A percentile compares a stretch with the other conserved stretches of the same genome.
These are phyloP conservation scores for Cariama cristata DNA, from an alignment of 2,113 vertebrate genomes.

Conservation along the genomic window DNA sequence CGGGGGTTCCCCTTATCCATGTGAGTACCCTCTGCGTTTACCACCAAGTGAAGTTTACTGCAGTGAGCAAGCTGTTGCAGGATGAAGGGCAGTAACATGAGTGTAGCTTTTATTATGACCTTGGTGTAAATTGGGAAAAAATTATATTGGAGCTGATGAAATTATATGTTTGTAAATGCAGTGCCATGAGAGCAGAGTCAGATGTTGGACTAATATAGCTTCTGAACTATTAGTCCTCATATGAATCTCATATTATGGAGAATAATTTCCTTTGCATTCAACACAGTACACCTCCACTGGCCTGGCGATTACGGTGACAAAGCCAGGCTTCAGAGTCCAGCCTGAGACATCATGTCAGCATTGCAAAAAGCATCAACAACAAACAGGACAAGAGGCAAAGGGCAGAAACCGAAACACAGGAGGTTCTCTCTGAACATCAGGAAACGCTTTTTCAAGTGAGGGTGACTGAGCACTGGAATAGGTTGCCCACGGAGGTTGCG, in stretches of 20 bases:
- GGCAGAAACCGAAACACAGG: background rate
- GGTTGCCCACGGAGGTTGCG: background rate
- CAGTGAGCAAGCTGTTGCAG: background rate
- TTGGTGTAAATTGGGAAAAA: background rate
- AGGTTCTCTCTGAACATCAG: background rate
- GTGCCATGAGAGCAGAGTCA: background rate
- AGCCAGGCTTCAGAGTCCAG: background rate
- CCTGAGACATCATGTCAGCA: background rate
- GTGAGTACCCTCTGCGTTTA: background rate
- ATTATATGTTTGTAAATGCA: background rate
- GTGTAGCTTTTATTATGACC: background rate
- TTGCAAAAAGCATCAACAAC: background rate
- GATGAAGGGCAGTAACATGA: background rate
- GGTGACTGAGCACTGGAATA: background rate
- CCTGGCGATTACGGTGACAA: background rate
- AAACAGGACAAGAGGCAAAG: background rate
- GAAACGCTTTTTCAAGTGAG: background rate
- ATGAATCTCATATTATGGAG: background rate
- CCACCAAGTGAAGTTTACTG: background rate
- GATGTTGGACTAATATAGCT: background rate
- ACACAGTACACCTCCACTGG: background rate
- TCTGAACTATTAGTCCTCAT: background rate
- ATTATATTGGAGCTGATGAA: background rate
- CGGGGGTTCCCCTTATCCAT: background rate
- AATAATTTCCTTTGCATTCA: background rate